phyloP scores from a whole-genome alignment of 1,140 invertebrate species.

The Caerostris darwini region DNA sequence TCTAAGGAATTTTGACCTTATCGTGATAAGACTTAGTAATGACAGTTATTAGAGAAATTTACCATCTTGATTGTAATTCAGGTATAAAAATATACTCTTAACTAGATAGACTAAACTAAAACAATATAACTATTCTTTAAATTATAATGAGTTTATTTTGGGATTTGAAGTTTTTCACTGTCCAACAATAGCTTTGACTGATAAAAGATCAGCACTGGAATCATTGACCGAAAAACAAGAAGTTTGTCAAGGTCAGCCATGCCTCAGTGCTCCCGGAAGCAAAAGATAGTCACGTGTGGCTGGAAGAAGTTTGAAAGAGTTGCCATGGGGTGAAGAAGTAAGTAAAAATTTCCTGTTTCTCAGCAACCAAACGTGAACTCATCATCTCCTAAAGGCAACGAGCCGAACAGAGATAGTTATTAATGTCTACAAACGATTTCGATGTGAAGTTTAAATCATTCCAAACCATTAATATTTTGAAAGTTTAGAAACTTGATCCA shows the following conservation, averaged over 20 bases:
- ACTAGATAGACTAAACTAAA: not conserved
- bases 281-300: slow-evolving; percentile 25
- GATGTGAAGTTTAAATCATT: not conserved
- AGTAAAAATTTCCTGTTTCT: slow-evolving; percentile 37
- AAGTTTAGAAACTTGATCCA: not conserved
- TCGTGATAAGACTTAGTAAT: too few species aligned
- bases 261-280: slow-evolving; percentile 51
- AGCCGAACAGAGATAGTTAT: slow-evolving; percentile 45
- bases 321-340: slow-evolving; percentile 12
- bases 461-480: not conserved
- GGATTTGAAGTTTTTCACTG: not conserved
- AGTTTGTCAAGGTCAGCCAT: slow-evolving; percentile 60
- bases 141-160: not conserved
- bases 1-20: too few species aligned
- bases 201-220: slow-evolving; percentile 34
- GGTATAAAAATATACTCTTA: not conserved
- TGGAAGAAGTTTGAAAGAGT: not conserved
- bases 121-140: not conserved
- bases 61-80: not conserved
- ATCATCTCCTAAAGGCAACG: slow-evolving; percentile 49
- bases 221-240: slow-evolving; percentile 59
- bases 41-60: too few species aligned
- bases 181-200: not conserved
- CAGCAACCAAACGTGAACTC: slow-evolving; percentile 40
- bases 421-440: slow-evolving; percentile 28